Evolutionary conservation across 1,140 invertebrate genomes (phyloP), one percentile per base, ranked within the genome.

Genomic region (Lepidurus apus): DNA sequence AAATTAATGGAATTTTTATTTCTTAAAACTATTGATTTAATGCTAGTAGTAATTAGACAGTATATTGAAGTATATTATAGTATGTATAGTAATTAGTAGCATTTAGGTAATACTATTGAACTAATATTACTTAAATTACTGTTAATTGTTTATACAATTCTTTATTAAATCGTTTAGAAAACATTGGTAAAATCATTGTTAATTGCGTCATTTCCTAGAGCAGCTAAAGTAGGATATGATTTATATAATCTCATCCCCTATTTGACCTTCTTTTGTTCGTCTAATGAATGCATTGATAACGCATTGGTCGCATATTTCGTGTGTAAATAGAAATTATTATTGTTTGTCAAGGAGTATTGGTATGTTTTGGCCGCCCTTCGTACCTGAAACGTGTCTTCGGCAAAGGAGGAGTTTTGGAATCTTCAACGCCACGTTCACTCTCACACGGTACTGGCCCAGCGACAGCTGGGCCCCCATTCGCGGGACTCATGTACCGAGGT

Each of bases 311-410:
- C 17, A 73, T 24, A 45, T 5, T 53, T 79, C 34, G 34, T 34
- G 34, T 34, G 34, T 34, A 34, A 34, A 34, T 34, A 34, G 26
- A 80, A 34, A 17, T 45, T 1, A 0, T 77, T 24, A 79, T 74
- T 65, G 53, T 79, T 81, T 80, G 82, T 73, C 42, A 75, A 90
- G 89, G 89, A 81, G 89, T 91, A 42, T 85, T 96, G 42, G 93
- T 95, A 9, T 94, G 93, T 79, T 98, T 97, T 85, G 92, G 92
- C 74, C 89, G 95, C 79, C 91, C 92, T 1, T 87, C 91, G 11
- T 92, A 92, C 82, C 87, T 91, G 1, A 90, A 92, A 81, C 88
- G 92, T 81, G 85, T 92, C 9, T 89, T 82, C 89, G 6, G 85
- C 89, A 78, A 92, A 90, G 45, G 80, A 11, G 45, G 43, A 43